These are phyloP conservation scores for Anastrepha ludens DNA, from an alignment of 1,140 invertebrate genomes.

Conservation along the genomic window DNA sequence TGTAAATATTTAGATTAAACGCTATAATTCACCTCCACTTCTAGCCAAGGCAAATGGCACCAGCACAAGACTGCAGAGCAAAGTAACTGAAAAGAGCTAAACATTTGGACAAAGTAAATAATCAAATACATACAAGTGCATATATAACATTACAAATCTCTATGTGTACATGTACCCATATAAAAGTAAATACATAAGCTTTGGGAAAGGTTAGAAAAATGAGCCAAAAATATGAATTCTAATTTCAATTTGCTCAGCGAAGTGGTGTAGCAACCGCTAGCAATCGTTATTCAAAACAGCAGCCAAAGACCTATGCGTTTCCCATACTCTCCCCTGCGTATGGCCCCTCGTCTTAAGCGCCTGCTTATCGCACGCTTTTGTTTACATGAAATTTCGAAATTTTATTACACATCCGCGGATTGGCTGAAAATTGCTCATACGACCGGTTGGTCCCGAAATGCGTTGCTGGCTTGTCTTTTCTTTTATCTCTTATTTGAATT, in stretches of 20 bases:
- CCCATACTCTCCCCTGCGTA: background rate
- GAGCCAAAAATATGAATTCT: no score
- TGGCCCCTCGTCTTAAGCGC: background rate
- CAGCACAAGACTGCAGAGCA: background rate
- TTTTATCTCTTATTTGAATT: conserved; percentile 22
- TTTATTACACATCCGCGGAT: conserved; percentile 30
- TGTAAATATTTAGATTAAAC: conserved; percentile 11
- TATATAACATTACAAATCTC: no score
- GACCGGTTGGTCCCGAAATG: background rate
- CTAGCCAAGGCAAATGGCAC: background rate
- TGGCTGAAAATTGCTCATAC: conserved; percentile 27
- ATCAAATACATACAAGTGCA: background rate
- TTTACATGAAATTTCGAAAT: background rate
- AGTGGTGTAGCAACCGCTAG: no score
- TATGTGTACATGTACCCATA: background rate
- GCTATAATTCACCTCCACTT: conserved; percentile 22
- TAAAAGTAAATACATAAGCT: background rate
- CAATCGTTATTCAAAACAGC: no score
- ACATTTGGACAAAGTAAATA: conserved; percentile 9
- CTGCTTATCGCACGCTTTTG: conserved; percentile 18
- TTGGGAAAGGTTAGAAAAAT: background rate
- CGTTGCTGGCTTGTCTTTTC: background rate
- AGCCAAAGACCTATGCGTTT: no score
- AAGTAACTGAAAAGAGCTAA: background rate
- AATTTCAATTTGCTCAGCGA: background rate